Evolutionary conservation across 1,140 invertebrate species (phyloP), one percentile per base, ranked within the genome.

Genomic region (Cyrtorhinus lividipennis): DNA sequence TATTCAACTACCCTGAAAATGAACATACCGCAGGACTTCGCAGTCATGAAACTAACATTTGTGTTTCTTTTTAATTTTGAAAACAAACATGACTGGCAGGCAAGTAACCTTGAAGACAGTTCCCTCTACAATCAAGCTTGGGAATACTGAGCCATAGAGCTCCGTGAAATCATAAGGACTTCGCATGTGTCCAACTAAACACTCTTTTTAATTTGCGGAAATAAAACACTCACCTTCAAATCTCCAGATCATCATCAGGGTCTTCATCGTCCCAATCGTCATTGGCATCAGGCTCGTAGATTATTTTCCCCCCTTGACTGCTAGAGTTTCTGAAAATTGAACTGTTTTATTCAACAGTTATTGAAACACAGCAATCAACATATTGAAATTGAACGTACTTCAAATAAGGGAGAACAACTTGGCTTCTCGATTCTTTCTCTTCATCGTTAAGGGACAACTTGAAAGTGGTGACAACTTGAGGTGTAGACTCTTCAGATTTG

Each of bases 201-300:
- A n/a, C n/a, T n/a, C n/a, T n/a, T n/a, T n/a, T n/a, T n/a, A n/a
- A n/a, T n/a, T n/a, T n/a, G n/a, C n/a, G n/a, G n/a, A n/a, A n/a
- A n/a, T n/a, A n/a, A n/a, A n/a, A n/a, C n/a, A n/a, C n/a, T n/a
- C n/a, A n/a, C n/a, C n/a, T n/a, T n/a, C n/a, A 65, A 27, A 65
- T 65, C 56, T 65, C 64, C 13, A 65, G 44, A 61, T 65, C 64
- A 44, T 65, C 64, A 56, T 65, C 64, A 10, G 64, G 64, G 22
- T 65, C 64, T 63, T 65, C 64, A 65, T 65, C 64, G 26, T 65
- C 64, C 64, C 64, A 65, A 45, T 65, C 64, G 59, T 65, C 64
- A 56, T 63, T 65, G 2, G 24, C 61, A 63, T 65, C 64, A 56
- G 64, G 64, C 26, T 65, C 64, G 38, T 65, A 65, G 22, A 56